Base-by-base conservation (phyloP, 2,113 vertebrate species). In the Origma solitaria region DNA sequence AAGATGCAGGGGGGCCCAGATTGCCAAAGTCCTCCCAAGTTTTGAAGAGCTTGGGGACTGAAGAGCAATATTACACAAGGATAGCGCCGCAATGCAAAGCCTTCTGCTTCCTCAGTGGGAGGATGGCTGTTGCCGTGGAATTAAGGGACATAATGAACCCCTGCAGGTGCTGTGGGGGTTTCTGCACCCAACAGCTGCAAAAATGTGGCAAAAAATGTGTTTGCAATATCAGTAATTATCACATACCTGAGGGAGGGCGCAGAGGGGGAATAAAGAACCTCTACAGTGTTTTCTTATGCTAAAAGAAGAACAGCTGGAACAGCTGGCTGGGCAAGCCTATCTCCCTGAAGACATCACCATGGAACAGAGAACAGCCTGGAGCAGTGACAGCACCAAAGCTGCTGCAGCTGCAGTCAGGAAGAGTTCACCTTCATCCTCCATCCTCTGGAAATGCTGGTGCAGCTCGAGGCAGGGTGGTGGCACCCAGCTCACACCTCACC, bases 241-340 rank as follows among this genome's bases (percentile, higher is more conserved):
- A 31, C 2, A 3, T 16, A 2, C 18, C 66, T 56, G 66, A 76
- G 31, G 1, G 3, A 70, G 40, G 65, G 15, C 16, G 1, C 2
- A 17, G 24, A 61, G 25, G 23, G 31, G 57, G 42, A 78, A 16
- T 15, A n/a, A 37, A 45, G 24, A 78, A 58, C 33, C 22, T 66
- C 61, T 4, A 11, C 1, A 4, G n/a, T 7, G 23, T 50, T 68
- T 38, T 30, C 28, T 16, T 18, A 24, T 4, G 6, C 9, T 25
- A 9, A 40, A 37, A 28, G 20, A 42, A 22, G 24, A 56, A 77
- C n/a, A 47, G 27, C 79, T 94, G 88, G 33, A 72, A 65, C 19
- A 69, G 45, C 80, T 64, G 35, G 11, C 37, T 69, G 84, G 45
- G n/a, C 33, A 65, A 81, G 31, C 6, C 70, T 17, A 47, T 28